Percentiles rank a stretch among this genome's conserved stretches.
These are phyloP conservation scores for Pardalotus punctatus DNA, from an alignment of 2,113 vertebrate genomes.

Conservation along the genomic window DNA sequence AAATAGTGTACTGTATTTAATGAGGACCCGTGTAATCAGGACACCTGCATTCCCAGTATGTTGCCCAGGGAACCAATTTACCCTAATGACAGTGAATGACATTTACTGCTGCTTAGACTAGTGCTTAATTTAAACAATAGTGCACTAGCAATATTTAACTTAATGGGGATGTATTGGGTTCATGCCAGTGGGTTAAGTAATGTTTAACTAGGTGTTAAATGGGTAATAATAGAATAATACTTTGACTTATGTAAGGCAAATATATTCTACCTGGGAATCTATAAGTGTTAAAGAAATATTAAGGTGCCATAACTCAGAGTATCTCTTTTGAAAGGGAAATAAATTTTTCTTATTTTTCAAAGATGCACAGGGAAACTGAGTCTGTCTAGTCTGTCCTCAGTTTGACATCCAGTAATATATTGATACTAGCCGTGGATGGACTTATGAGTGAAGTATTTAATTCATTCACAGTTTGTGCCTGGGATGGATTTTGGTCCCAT, in stretches of 20 bases:
- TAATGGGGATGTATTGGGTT: constrained; percentile 43
- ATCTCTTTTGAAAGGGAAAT: neutral
- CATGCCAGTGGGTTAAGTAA: constrained; percentile 63
- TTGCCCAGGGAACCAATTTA: constrained; percentile 70
- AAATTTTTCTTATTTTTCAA: neutral
- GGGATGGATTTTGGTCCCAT: neutral
- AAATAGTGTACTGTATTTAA: constrained; percentile 17
- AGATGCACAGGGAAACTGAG: neutral
- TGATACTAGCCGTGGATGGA: neutral
- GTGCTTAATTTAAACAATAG: constrained; percentile 66
- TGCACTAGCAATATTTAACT: constrained; percentile 49
- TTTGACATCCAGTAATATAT: neutral
- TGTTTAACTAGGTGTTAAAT: constrained; percentile 67
- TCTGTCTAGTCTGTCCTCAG: neutral
- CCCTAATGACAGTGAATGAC: constrained; percentile 66
- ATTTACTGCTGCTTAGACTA: constrained; percentile 55
- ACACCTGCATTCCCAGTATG: constrained; percentile 44
- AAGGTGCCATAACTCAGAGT: neutral
- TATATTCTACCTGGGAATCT: constrained; percentile 15
- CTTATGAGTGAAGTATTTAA: neutral
- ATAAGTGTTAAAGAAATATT: neutral
- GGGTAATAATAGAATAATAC: constrained; percentile 56
- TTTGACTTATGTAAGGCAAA: neutral
- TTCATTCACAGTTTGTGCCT: neutral
- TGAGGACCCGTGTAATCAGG: constrained; percentile 43